phyloP scores from a whole-genome alignment of 1,140 invertebrate genomes.

The Drosophila ficusphila region DNA sequence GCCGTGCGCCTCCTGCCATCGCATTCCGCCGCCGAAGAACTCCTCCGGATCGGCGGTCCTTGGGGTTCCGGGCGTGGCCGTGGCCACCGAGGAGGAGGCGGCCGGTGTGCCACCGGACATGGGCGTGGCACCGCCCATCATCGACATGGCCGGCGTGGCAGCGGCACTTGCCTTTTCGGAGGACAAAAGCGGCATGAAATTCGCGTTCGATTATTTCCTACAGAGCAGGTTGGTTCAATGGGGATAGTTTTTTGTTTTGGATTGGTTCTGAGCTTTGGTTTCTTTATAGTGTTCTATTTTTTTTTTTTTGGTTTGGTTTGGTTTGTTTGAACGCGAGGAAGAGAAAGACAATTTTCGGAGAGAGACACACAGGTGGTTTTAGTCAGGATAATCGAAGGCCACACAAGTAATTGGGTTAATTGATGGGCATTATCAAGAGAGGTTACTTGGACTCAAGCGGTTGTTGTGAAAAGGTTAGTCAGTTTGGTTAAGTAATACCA shows the following conservation, averaged over 20 bases:
- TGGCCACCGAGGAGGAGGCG: constrained; percentile 37
- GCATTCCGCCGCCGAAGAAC: constrained; percentile 65
- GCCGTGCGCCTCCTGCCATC: constrained; percentile 77
- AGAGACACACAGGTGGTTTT: constrained; percentile 47
- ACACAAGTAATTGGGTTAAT: constrained; percentile 31
- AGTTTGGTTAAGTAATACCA: neutral
- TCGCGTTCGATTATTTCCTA: constrained; percentile 83
- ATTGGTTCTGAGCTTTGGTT: constrained; percentile 45
- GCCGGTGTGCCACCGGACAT: constrained; percentile 29
- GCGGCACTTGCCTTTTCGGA: constrained; percentile 79
- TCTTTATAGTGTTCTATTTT: constrained; percentile 29
- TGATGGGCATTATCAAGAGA: constrained; percentile 18
- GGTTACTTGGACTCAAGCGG: constrained; percentile 1
- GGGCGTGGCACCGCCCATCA: constrained; percentile 57
- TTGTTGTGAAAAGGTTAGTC: neutral
- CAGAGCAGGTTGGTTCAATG: constrained; percentile 52
- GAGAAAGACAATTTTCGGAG: constrained; percentile 43
- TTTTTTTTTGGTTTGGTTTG: constrained; percentile 13
- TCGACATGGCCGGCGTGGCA: constrained; percentile 52
- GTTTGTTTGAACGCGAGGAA: constrained; percentile 35
- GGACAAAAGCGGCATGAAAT: constrained; percentile 83
- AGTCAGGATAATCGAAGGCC: constrained; percentile 42
- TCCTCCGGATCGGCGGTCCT: constrained; percentile 35
- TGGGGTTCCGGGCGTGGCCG: constrained; percentile 44
- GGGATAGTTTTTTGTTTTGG: constrained; percentile 44